Percentiles rank a stretch among this genome's conserved stretches.
Conservation (phyloP, 2,113 vertebrate species). For the Cettia cetti region DNA sequence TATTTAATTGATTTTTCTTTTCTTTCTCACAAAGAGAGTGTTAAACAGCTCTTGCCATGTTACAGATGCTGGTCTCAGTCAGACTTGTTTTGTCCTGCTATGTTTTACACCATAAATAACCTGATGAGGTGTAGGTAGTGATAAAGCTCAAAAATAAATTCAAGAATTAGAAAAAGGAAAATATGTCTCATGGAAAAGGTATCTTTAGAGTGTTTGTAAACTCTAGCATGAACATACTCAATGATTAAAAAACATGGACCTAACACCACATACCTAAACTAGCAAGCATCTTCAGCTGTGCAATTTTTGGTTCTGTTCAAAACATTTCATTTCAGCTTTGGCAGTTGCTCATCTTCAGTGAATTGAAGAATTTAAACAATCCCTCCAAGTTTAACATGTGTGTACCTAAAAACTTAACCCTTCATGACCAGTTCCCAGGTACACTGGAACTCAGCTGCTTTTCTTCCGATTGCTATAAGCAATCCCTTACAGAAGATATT, state of each 20-base stretch:
- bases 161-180: background rate
- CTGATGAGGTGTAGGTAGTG: background rate
- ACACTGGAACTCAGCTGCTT: background rate
- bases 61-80: background rate
- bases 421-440: background rate
- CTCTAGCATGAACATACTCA: background rate
- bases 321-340: background rate
- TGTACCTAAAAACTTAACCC: background rate
- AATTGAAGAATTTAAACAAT: background rate
- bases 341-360: background rate
- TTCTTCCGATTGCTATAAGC: background rate
- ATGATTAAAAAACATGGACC: background rate
- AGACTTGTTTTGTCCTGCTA: background rate
- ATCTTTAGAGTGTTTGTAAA: background rate
- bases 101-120: background rate
- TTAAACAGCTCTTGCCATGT: background rate
- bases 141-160: background rate
- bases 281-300: background rate
- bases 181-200: background rate
- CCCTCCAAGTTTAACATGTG: background rate
- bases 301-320: background rate
- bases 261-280: background rate
- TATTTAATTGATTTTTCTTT: background rate
- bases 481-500: background rate
- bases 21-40: background rate